phyloP scores from a whole-genome alignment of 2,888 invertebrate genomes.

The Eumacrocentrus americanus region DNA sequence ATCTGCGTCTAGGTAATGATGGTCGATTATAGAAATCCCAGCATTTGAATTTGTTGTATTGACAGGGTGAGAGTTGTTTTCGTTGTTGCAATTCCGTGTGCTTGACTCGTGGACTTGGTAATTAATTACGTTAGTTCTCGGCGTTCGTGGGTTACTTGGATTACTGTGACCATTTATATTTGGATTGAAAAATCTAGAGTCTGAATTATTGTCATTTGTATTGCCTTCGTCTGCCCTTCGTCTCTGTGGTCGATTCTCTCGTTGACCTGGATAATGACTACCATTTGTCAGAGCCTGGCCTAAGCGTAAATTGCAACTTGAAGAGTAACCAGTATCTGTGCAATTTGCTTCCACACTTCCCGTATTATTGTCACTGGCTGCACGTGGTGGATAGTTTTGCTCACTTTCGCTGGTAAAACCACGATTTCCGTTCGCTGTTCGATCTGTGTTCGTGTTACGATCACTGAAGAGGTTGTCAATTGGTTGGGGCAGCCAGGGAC shows the following conservation, averaged over 20 bases:
- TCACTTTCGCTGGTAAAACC: conserved; percentile 28
- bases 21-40: conserved; percentile 5
- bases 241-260: background rate
- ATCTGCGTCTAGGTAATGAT: conserved; percentile 25
- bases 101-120: background rate
- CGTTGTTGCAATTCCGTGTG: background rate
- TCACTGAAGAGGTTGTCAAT: background rate
- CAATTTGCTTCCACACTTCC: conserved; percentile 33
- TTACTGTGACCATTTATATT: background rate
- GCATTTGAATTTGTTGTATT: background rate
- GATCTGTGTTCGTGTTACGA: background rate
- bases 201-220: background rate
- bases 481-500: background rate
- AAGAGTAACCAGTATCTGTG: conserved; percentile 40
- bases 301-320: conserved; percentile 36
- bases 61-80: background rate
- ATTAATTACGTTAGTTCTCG: background rate
- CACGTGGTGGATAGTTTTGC: conserved; percentile 16
- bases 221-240: background rate
- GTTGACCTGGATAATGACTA: conserved; percentile 6
- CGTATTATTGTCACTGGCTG: conserved; percentile 29
- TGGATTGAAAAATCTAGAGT: background rate
- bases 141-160: background rate
- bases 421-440: conserved; percentile 22
- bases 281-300: conserved; percentile 29